Evolutionary conservation across 2,797 vertebrate species (phyloP), one percentile per base, ranked within the genome.

Genomic region (Semotilus atromaculatus): DNA sequence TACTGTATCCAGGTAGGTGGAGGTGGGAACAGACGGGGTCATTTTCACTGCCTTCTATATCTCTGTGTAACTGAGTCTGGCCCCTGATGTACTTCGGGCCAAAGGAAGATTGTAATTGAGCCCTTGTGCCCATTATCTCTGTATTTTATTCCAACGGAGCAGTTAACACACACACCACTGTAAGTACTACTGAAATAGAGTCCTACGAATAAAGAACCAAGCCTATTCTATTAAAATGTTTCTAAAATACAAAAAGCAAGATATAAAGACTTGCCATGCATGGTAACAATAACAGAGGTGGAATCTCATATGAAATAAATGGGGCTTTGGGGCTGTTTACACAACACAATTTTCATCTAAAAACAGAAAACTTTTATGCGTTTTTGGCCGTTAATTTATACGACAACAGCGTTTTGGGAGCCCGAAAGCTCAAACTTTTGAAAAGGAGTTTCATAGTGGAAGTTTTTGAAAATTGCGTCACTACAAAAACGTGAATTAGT

Each of bases 31-130:
- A 64, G 55, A 48, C 23, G 3, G 51, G 66, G 40, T 85, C 0
- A 80, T 80, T 85, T 78, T 72, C 82, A 77, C 26, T 68, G 74
- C 74, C 48, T 83, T 77, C 62, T 31, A 10, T 62, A 53, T 43
- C 19, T 84, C 18, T 73, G 73, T 76, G 80, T 71, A 78, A 78
- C 23, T n/a, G 26, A 82, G 38, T 80, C 60, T 77, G 73, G 62
- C n/a, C 40, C 48, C 40, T 81, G 29, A 70, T 64, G 40, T 16
- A 45, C 66, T 82, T 36, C 36, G 19, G 64, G 64, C 64, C 80
- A 77, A 38, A 48, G 62, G 58, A 60, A 55, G 40, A 76, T 55
- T 81, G 77, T 71, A 81, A 87, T 48, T 62, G 77, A 84, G 29
- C 70, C 74, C 11, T 45, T 7, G 40, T n/a, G 76, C 21, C 67